These are phyloP conservation scores for Pipistrellus kuhlii DNA, from an alignment of 2,797 vertebrate species.

Conservation along the genomic window DNA sequence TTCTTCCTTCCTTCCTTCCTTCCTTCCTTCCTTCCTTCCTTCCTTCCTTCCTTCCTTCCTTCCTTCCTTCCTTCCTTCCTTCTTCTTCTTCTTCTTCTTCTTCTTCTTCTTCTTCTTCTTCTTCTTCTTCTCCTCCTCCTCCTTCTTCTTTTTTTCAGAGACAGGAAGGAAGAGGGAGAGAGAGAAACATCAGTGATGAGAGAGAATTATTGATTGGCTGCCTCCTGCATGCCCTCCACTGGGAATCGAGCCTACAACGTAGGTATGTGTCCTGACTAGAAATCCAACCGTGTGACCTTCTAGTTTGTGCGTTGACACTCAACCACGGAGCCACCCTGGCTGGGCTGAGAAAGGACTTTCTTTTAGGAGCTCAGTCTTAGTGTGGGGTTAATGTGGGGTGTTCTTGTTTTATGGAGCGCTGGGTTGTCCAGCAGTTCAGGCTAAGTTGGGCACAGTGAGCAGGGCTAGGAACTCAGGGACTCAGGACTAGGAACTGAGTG, in stretches of 20 bases:
- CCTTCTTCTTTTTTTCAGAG: too few relatives aligned
- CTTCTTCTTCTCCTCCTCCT: too few relatives aligned
- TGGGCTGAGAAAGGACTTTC: neutral
- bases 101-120: neutral
- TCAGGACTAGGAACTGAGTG: neutral
- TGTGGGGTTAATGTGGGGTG: neutral
- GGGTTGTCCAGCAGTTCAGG: neutral
- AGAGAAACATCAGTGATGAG: too few relatives aligned
- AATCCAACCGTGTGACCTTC: too few relatives aligned
- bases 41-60: neutral
- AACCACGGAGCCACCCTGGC: too few relatives aligned
- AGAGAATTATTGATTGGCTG: too few relatives aligned
- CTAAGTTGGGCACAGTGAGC: neutral
- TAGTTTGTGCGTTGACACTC: too few relatives aligned
- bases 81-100: neutral
- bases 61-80: too few relatives aligned
- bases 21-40: neutral
- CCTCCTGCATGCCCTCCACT: too few relatives aligned
- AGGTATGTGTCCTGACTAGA: too few relatives aligned
- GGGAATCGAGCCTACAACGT: too few relatives aligned
- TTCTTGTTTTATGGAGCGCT: neutral
- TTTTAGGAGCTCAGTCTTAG: neutral
- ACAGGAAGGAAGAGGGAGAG: too few relatives aligned
- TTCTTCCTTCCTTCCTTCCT: neutral
- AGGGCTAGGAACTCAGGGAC: neutral